phyloP scores from a whole-genome alignment of 2,888 invertebrate species.

The Cybosia mesomella region DNA sequence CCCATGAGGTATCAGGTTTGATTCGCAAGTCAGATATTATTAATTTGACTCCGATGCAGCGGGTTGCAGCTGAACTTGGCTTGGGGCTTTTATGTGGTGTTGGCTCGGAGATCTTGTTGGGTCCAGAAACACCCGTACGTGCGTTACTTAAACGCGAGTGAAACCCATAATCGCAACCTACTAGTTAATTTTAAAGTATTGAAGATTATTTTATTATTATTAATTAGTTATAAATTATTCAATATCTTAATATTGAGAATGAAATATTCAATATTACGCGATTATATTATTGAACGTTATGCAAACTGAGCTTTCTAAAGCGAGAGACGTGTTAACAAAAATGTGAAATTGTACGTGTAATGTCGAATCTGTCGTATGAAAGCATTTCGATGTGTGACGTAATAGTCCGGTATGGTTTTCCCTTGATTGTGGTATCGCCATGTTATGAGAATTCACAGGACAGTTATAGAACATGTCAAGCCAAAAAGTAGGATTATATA shows the following conservation, averaged over 20 bases:
- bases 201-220: background rate
- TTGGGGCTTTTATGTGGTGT: too few species aligned
- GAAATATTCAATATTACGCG: conserved; percentile 19
- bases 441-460: background rate
- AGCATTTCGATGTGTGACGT: conserved; percentile 40
- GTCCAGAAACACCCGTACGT: too few species aligned
- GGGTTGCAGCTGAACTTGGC: too few species aligned
- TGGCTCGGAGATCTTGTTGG: too few species aligned
- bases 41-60: too few species aligned
- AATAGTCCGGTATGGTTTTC: conserved; percentile 29
- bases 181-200: background rate
- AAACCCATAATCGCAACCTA: background rate
- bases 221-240: conserved; percentile 15
- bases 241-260: conserved; percentile 17
- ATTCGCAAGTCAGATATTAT: too few species aligned
- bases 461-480: background rate
- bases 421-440: conserved; percentile 31
- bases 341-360: conserved; percentile 43
- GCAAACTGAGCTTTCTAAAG: conserved; percentile 43
- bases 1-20: too few species aligned
- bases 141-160: background rate
- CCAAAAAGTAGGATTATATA: too few species aligned
- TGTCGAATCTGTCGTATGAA: conserved; percentile 38
- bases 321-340: conserved; percentile 37
- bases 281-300: conserved; percentile 18